These are phyloP conservation scores for Tipula vernalis DNA, from an alignment of 2,888 invertebrate genomes.

Conservation along the genomic window DNA sequence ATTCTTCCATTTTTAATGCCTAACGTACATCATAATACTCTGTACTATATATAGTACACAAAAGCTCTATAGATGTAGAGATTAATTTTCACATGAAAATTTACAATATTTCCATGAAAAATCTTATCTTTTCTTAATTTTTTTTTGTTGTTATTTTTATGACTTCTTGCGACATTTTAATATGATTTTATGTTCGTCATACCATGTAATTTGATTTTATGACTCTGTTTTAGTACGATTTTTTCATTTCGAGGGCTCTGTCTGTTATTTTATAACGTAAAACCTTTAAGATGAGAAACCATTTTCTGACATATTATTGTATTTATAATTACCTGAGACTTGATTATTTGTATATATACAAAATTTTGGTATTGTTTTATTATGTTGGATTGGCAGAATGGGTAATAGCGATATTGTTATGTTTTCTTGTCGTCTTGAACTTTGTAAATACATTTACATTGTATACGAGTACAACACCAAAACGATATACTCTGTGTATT, in stretches of 20 bases:
- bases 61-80: background rate
- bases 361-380: background rate
- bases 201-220: slow-evolving; percentile 4
- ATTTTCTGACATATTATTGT: background rate
- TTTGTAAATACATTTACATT: background rate
- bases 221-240: background rate
- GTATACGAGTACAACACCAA: background rate
- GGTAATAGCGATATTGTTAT: background rate
- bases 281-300: background rate
- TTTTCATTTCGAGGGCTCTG: background rate
- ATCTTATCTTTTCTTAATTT: background rate
- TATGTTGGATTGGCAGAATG: background rate
- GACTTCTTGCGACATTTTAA: background rate
- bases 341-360: background rate
- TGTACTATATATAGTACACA: background rate
- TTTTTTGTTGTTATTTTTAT: background rate
- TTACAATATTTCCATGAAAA: background rate
- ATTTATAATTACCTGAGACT: background rate
- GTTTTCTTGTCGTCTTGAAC: background rate
- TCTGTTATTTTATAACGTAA: background rate
- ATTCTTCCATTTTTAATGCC: background rate
- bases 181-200: background rate
- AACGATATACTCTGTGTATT: background rate
- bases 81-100: slow-evolving; percentile 4
- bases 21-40: background rate